These are phyloP conservation scores for Talpa occidentalis DNA, from an alignment of 2,113 vertebrate genomes.

Conservation along the genomic window DNA sequence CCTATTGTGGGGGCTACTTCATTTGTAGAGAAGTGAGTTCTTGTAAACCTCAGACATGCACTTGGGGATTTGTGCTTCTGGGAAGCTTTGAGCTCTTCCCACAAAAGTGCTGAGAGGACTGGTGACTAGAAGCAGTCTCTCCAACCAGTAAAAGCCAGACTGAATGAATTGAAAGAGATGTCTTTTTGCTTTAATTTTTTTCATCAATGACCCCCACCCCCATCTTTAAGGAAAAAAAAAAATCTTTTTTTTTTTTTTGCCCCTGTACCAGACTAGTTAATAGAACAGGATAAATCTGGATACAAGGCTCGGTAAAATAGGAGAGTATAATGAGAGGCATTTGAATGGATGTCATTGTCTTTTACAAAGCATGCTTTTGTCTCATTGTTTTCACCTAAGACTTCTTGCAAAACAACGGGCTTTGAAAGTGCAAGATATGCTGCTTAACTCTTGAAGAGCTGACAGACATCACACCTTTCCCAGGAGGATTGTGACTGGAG, in stretches of 20 bases:
- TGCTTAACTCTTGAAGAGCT: conserved; percentile 71
- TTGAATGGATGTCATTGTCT: conserved; percentile 80
- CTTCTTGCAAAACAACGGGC: conserved; percentile 78
- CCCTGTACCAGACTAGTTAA: conserved; percentile 64
- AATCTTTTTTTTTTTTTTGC: background rate
- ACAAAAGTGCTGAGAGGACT: conserved; percentile 31
- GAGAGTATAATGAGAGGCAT: conserved; percentile 67
- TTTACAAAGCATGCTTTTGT: conserved; percentile 70
- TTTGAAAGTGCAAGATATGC: conserved; percentile 67
- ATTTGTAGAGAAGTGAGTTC: conserved; percentile 58
- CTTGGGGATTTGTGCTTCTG: conserved; percentile 64
- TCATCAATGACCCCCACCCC: background rate
- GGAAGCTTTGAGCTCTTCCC: conserved; percentile 47
- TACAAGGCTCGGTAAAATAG: conserved; percentile 68
- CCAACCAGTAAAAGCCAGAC: background rate
- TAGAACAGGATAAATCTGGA: conserved; percentile 76
- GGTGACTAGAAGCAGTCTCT: conserved; percentile 41
- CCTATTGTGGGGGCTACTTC: background rate
- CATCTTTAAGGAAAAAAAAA: background rate
- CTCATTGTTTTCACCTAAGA: conserved; percentile 80
- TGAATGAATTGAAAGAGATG: conserved; percentile 30
- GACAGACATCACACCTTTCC: conserved; percentile 74
- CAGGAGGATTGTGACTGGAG: conserved; percentile 42
- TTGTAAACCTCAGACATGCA: conserved; percentile 57
- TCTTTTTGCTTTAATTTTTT: conserved; percentile 56